Conservation (phyloP, 2,888 invertebrate genomes). For the Rhabditoides inermis region DNA sequence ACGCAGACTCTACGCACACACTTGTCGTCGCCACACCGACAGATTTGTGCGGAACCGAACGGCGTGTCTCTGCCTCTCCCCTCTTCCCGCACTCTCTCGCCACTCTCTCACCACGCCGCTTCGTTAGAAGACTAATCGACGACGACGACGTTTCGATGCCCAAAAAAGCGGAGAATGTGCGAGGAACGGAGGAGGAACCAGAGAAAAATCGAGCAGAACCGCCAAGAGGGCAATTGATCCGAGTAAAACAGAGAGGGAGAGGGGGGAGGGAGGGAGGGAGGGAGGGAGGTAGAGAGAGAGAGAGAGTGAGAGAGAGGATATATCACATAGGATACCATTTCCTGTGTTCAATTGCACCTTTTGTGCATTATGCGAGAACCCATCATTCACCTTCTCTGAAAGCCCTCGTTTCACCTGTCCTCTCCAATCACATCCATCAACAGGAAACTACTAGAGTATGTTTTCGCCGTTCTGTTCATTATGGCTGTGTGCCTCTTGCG, state of each 20-base stretch:
- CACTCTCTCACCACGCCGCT: not conserved
- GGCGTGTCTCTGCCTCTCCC: not conserved
- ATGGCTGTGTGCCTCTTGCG: too few species aligned
- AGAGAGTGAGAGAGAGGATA: constrained; percentile 2
- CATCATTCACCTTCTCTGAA: not conserved
- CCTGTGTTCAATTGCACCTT: not conserved
- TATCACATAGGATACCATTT: constrained; percentile 4
- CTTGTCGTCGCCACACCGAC: too few species aligned
- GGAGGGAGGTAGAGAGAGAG: constrained; percentile 3
- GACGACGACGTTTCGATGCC: too few species aligned
- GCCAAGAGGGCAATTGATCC: too few species aligned
- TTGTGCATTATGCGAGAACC: not conserved
- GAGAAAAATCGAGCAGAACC: too few species aligned
- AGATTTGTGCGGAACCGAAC: too few species aligned
- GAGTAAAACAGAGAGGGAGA: constrained; percentile 5
- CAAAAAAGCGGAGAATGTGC: too few species aligned
- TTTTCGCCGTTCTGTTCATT: too few species aligned
- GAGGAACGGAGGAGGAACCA: too few species aligned
- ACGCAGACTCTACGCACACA: too few species aligned
- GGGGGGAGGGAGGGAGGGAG: constrained; percentile 6
- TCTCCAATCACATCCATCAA: too few species aligned
- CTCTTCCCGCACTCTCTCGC: not conserved
- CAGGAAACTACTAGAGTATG: too few species aligned
- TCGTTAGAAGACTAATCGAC: not conserved
- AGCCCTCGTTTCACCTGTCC: not conserved